Base-by-base conservation (phyloP, 1,140 invertebrate genomes). In the Manduca sexta region DNA sequence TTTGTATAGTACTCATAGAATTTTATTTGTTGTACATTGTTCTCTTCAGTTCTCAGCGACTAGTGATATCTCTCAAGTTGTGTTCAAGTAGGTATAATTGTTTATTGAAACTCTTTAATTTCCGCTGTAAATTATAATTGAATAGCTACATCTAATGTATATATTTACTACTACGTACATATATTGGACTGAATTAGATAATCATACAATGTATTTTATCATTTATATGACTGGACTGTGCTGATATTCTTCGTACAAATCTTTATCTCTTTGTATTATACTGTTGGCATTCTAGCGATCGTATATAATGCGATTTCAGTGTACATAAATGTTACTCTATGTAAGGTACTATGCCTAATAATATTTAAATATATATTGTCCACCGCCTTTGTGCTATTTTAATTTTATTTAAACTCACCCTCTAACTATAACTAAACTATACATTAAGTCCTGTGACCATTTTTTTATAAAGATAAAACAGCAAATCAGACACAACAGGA, bases 191-290 rank as follows among this genome's bases (percentile, higher is more conserved):
- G 62, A 69, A 57, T 60, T 55, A 69, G 56, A 35, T 64, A 59
- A 59, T 40, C 42, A 47, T 48, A 54, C 47, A 50, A 45, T 56
- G 48, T 64, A 57, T 52, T 30, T 40, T 60, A 59, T 50, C 38
- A 49, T 47, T 48, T 45, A 13, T 45, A 35, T 12, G 44, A 63
- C 52, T 54, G 52, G 50, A 60, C 58, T 66, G 54, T 56, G 59
- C 58, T 62, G 58, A 71, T 71, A 68, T 71, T 64, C 60, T 68
- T 71, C 69, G 65, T 71, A 71, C 65, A 71, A 71, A 71, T 68
- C 59, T 68, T 52, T 58, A 52, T 60, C 56, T 56, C 45, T 65
- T 51, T 60, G 45, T 65, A 57, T 56, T 54, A 59, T 55, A 71
- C 60, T 68, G 64, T 63, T 70, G 56, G 50, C 45, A 61, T 54